Conservation (phyloP, 2,113 vertebrate genomes). For the Crotalus tigris region DNA sequence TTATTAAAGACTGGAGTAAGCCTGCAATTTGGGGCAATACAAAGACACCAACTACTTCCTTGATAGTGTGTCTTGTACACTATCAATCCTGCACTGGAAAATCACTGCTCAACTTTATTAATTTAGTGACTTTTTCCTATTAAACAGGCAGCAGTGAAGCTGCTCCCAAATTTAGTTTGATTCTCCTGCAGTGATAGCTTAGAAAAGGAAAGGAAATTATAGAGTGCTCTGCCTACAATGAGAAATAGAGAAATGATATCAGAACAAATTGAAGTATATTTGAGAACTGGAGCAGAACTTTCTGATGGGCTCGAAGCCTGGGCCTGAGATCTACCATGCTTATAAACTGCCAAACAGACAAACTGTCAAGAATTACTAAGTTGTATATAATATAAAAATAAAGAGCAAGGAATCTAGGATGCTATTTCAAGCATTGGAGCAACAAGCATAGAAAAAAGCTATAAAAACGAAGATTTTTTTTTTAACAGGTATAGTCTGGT, state of each 20-base stretch:
- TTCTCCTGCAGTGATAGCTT: not conserved
- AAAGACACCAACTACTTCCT: not conserved
- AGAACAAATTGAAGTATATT: not conserved
- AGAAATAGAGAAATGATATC: not conserved
- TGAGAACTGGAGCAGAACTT: not conserved
- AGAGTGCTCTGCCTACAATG: not conserved
- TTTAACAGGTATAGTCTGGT: not conserved
- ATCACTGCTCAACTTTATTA: not conserved
- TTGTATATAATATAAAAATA: not conserved
- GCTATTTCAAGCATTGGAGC: too few species aligned
- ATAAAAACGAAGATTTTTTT: not conserved
- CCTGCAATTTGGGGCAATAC: not conserved
- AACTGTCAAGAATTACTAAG: not conserved
- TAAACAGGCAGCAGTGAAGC: not conserved
- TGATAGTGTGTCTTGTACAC: not conserved
- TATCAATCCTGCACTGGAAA: not conserved
- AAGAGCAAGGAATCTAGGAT: not conserved
- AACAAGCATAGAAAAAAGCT: not conserved
- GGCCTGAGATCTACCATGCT: not conserved
- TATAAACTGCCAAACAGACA: not conserved
- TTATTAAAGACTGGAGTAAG: not conserved
- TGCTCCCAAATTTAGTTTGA: not conserved
- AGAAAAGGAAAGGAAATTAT: not conserved
- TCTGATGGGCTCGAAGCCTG: not conserved
- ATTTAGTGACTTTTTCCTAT: not conserved